Conservation (phyloP, 2,797 vertebrate species). For the Ptychobarbus kaznakovi region DNA sequence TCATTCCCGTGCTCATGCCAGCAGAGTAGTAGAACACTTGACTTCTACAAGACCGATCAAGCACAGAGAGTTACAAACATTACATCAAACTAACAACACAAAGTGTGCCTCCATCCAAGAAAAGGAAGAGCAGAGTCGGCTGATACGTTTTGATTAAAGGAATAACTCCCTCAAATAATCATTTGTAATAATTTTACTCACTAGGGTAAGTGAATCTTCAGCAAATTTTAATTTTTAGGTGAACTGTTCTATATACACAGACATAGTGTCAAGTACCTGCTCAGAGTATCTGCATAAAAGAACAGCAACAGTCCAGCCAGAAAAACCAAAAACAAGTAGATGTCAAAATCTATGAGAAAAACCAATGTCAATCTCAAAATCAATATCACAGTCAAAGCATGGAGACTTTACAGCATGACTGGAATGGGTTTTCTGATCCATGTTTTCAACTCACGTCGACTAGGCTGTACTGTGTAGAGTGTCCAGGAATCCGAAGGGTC, state of each 20-base stretch:
- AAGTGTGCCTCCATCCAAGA: neutral
- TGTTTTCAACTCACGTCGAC: constrained; percentile 79
- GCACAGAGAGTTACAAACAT: neutral
- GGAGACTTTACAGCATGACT: no score
- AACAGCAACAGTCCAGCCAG: constrained; percentile 86
- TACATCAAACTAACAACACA: neutral
- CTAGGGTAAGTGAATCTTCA: neutral
- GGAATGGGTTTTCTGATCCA: neutral
- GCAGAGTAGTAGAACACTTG: constrained; percentile 92
- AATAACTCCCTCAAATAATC: neutral
- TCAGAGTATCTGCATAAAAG: constrained; percentile 87
- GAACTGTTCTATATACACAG: neutral
- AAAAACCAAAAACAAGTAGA: constrained; percentile 88
- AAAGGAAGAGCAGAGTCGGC: neutral
- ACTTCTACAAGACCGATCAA: constrained; percentile 78
- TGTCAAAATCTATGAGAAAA: constrained; percentile 85
- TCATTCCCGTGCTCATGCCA: constrained; percentile 89
- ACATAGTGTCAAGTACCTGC: constrained; percentile 80
- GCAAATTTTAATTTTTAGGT: neutral
- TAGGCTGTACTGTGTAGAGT: constrained; percentile 75
- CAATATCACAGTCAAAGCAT: neutral
- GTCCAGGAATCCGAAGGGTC: constrained; percentile 76
- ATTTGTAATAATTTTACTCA: neutral
- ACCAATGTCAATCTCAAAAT: neutral
- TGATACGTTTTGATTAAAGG: neutral